Percentiles rank a stretch among this genome's conserved stretches.
phyloP scores from a whole-genome alignment of 2,113 vertebrate species.

The Saccopteryx leptura region DNA sequence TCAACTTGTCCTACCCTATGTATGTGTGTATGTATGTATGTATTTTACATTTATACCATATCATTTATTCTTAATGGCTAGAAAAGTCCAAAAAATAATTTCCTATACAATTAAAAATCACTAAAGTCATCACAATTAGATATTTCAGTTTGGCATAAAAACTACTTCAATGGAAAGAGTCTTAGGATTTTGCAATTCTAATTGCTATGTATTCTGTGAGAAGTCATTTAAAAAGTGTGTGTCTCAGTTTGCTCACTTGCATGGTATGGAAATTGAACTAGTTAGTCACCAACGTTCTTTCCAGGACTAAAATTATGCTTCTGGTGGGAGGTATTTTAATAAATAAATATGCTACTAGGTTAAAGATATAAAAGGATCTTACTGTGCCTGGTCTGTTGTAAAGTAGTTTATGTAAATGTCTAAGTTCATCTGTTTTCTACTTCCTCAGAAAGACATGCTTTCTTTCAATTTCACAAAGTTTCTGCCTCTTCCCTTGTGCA shows the following conservation, averaged over 20 bases:
- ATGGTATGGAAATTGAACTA: not conserved
- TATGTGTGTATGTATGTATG: not conserved
- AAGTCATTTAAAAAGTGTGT: not conserved
- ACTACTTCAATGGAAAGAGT: not conserved
- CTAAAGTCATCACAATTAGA: not conserved
- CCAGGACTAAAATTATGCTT: slow-evolving; percentile 13
- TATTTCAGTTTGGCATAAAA: slow-evolving; percentile 49
- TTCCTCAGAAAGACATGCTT: slow-evolving; percentile 94
- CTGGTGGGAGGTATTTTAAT: not conserved
- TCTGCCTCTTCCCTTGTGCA: slow-evolving; percentile 94
- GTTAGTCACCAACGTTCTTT: not conserved
- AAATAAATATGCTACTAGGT: slow-evolving; percentile 22
- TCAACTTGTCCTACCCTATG: not conserved
- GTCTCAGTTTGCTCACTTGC: not conserved
- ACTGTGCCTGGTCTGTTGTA: slow-evolving; percentile 97
- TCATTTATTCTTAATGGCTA: slow-evolving; percentile 22
- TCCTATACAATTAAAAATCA: slow-evolving; percentile 30
- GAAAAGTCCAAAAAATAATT: not conserved
- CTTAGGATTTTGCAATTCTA: not conserved
- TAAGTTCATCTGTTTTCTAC: slow-evolving; percentile 95
- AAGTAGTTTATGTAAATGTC: slow-evolving; percentile 95
- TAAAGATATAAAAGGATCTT: slow-evolving; percentile 82
- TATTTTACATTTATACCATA: not conserved
- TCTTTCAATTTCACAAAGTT: slow-evolving; percentile 96
- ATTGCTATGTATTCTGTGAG: not conserved